phyloP scores from a whole-genome alignment of 2,113 vertebrate genomes.

The Dicerorhinus sumatrensis region DNA sequence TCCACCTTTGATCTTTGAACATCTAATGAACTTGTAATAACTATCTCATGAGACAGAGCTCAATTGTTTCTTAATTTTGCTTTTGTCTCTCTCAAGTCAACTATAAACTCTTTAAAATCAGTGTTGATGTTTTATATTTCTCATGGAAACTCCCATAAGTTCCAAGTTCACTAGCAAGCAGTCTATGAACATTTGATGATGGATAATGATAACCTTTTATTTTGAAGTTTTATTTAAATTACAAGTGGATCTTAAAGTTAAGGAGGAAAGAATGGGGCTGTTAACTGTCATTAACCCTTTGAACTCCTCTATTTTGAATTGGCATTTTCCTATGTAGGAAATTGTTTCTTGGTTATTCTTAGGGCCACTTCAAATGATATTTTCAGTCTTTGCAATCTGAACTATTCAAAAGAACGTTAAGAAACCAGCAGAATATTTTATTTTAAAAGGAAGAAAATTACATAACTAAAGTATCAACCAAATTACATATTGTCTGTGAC shows the following conservation, averaged over 20 bases:
- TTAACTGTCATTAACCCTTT: not conserved
- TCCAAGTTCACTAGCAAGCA: not conserved
- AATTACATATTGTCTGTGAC: not conserved
- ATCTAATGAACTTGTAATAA: not conserved
- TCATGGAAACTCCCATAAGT: not conserved
- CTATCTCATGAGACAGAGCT: not conserved
- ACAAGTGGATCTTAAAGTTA: not conserved
- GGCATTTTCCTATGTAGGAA: not conserved
- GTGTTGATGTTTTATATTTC: not conserved
- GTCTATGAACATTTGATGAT: not conserved
- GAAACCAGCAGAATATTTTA: not conserved
- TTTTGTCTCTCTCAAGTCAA: not conserved
- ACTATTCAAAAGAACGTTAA: conserved; percentile 12
- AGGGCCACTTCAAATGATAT: conserved; percentile 12
- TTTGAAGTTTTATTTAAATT: not conserved
- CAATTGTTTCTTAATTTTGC: not conserved
- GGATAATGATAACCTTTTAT: not conserved
- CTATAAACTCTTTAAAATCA: not conserved
- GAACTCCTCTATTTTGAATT: not conserved
- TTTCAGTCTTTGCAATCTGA: not conserved
- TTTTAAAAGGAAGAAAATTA: conserved; percentile 54
- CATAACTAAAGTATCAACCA: not conserved
- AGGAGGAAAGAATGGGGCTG: not conserved
- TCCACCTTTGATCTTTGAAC: not conserved
- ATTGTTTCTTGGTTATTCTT: not conserved